phyloP scores from a whole-genome alignment of 2,113 vertebrate genomes.

The Neoarius graeffei region DNA sequence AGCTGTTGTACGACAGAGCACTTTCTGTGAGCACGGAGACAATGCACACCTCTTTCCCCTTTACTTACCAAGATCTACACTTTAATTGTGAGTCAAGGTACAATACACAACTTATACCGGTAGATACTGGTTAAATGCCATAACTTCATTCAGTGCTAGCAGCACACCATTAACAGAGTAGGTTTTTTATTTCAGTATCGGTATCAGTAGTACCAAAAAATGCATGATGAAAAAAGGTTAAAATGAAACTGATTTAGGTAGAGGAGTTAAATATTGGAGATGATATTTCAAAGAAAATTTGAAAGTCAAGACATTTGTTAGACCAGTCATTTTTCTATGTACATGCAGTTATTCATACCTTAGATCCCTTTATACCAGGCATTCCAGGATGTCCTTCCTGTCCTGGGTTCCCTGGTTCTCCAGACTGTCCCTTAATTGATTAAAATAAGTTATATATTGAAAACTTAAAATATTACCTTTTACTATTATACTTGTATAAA shows the following conservation, averaged over 20 bases:
- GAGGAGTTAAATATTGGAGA: neutral
- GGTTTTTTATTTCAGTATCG: neutral
- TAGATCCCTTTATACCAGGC: slow-evolving; percentile 81
- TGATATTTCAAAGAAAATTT: neutral
- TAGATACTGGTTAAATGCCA: neutral
- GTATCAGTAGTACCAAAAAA: too few relatives aligned
- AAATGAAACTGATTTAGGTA: neutral
- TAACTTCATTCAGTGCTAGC: too few relatives aligned
- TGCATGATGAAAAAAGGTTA: too few relatives aligned
- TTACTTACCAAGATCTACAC: too few relatives aligned
- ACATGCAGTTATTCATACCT: slow-evolving; percentile 67
- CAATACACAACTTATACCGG: neutral
- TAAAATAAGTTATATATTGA: neutral
- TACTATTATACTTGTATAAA: neutral
- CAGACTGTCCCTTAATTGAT: slow-evolving; percentile 79
- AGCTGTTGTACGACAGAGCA: neutral
- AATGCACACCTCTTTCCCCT: neutral
- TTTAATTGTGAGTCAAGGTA: neutral
- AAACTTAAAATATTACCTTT: neutral
- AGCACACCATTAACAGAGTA: too few relatives aligned
- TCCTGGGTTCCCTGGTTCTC: slow-evolving; percentile 77
- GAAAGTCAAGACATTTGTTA: neutral
- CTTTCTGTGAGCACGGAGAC: neutral
- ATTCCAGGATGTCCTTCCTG: slow-evolving; percentile 86
- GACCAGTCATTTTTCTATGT: neutral